A percentile compares a stretch with the other conserved stretches of the same genome.
phyloP scores from a whole-genome alignment of 2,113 vertebrate species.

The Copsychus sechellarum region DNA sequence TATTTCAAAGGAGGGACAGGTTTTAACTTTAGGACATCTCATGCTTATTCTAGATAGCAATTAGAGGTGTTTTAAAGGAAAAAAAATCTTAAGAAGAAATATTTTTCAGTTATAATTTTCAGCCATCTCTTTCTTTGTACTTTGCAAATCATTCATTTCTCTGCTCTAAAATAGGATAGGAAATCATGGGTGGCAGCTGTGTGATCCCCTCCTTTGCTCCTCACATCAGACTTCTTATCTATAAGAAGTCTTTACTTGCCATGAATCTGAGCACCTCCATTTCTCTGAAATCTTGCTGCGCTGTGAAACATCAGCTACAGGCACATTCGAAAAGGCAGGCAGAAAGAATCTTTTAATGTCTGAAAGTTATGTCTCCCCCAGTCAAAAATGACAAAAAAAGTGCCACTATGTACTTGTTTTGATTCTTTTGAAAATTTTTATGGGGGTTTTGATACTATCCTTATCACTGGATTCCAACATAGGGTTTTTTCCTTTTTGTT shows the following conservation, averaged over 20 bases:
- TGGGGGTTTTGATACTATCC: neutral
- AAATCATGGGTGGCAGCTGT: neutral
- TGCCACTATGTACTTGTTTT: neutral
- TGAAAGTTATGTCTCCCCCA: neutral
- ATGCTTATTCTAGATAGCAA: neutral
- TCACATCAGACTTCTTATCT: fast-evolving
- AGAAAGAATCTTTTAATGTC: neutral
- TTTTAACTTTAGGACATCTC: neutral
- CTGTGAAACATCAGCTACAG: neutral
- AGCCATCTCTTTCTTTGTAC: neutral
- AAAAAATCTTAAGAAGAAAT: neutral
- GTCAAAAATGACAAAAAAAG: neutral
- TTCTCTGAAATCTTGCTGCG: neutral
- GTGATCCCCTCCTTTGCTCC: neutral
- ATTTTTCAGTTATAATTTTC: neutral
- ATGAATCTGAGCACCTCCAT: neutral
- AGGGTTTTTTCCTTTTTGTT: neutral
- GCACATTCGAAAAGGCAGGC: neutral
- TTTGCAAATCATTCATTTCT: neutral
- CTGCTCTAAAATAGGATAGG: neutral
- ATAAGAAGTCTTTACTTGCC: neutral
- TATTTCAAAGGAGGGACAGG: neutral
- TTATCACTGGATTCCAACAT: fast-evolving
- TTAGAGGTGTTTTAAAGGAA: neutral
- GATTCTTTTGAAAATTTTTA: neutral